Evolutionary conservation across 2,797 vertebrate species (phyloP), one percentile per base, ranked within the genome.

Genomic region (Sebastes taczanowskii): DNA sequence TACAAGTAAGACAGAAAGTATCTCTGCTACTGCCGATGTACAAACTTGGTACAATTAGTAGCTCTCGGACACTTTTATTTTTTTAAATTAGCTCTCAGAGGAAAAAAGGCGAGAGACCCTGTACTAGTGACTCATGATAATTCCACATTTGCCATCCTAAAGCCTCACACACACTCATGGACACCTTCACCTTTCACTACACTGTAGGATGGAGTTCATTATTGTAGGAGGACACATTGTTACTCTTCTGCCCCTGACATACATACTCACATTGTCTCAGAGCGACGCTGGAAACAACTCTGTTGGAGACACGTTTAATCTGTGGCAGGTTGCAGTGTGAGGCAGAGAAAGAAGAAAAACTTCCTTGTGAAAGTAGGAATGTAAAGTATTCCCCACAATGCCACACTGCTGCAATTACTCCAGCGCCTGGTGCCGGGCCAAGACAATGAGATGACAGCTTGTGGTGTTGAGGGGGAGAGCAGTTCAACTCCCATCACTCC

Each of bases 361-460:
- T 91, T 95, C 92, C 93, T 91, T 94, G 89, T 91, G 92, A 93
- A 91, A 93, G 90, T 87, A 93, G 91, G 94, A 96, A 95, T 95
- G 94, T 75, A 88, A 95, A 94, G 85, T 89, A 95, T 95, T 94
- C 93, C 88, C 93, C 93, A 92, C 94, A 94, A 92, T 95, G 92
- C 94, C 93, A 93, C 92, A 92, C 92, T 92, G 88, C 91, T 93
- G 94, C 91, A 94, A 94, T 95, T 93, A 95, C 84, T 89, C 90
- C 88, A 90, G 92, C 77, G 81, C 82, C 93, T 95, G 94, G 91
- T 95, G 86, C 88, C 59, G 79, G 84, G 93, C 93, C 93, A 95
- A 92, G 92, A 95, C 92, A 94, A 91, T 90, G 91, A 94, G 93
- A 92, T 89, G 90, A 93, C 90, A 93, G 91, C 90, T 89, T 90